These are phyloP conservation scores for Ovis aries DNA, from an alignment of 2,113 vertebrate genomes.

Conservation along the genomic window ARS-UI_Ramb_v3.0 NC_056055.1:14576001-14576500, in stretches of 20 bases:
- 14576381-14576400: not conserved
- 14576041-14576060: not conserved
- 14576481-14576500: too few species aligned
- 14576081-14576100: not conserved
- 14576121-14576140: not conserved
- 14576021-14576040: not conserved
- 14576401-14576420: not conserved
- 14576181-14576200: not conserved
- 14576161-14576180: not conserved
- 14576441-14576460: not conserved
- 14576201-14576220: accelerated
- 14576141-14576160: not conserved
- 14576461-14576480: not conserved
- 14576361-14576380: not conserved
- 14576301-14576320: not conserved
- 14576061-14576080: not conserved
- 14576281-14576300: not conserved
- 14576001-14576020: not conserved
- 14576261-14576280: not conserved
- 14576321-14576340: not conserved
- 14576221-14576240: not conserved
- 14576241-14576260: not conserved
- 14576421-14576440: not conserved
- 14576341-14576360: not conserved
- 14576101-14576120: not conserved